Evolutionary conservation across 2,888 invertebrate genomes (phyloP), one percentile per base, ranked within the genome.

Genomic region (Rhagophthalmus giganteus): DNA sequence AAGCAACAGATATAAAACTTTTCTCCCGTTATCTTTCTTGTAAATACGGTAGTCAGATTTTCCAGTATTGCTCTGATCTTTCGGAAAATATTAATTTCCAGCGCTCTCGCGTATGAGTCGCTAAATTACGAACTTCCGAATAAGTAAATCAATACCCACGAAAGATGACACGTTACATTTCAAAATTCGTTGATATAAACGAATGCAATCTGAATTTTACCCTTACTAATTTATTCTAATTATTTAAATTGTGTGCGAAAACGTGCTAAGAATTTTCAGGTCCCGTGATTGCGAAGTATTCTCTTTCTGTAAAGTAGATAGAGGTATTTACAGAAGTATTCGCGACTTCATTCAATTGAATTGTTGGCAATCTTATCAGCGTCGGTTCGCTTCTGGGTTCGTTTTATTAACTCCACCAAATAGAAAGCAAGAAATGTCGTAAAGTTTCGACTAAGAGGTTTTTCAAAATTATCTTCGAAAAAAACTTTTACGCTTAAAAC

Each of bases 301-400:
- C 15, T 28, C 40, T 41, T 32, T 41, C 24, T 41, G 20, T 31
- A 41, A 41, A 32, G 40, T 32, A 16, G 40, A 41, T 41, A 41
- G 32, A 41, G 40, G 40, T 31, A 41, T 41, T 41, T 41, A 31
- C 40, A 41, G 40, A 41, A 41, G 40, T 41, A 41, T 41, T 41
- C 32, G 31, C 40, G 32, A 31, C 40, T 41, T 32, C 31, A 31
- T 41, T 31, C 40, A 41, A 41, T 41, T 41, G 40, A 41, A 41
- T 41, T 31, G 40, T 41, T 41, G 40, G 40, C 30, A 41, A 41
- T 41, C 40, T 41, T 31, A 41, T 41, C 40, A 41, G 31, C 31
- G 31, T 32, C 31, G 40, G 31, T 31, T 41, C 25, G 40, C 40
- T 41, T n/a, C 40, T 31, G 28, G 10, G 40, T 32, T 41, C 40